Base-by-base conservation (phyloP, 2,797 vertebrate genomes). In the Nannoperca obscura region DNA sequence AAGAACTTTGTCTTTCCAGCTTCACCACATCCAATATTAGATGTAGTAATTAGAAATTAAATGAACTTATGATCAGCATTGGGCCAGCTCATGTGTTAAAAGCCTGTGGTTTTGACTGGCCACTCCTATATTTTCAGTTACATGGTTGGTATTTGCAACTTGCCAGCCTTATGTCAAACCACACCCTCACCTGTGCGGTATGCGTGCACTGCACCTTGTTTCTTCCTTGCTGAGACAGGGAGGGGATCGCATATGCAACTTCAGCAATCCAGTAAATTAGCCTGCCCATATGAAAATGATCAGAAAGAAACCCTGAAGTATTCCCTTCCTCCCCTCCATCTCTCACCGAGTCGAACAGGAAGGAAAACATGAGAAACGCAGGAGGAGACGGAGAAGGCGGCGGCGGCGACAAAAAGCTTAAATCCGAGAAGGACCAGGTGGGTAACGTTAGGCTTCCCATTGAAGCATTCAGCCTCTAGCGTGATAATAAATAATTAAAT, bases 341-440 rank as follows among this genome's bases (percentile, higher is more conserved):
- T 64, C 49, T 60, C 46, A 20, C 12, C 44, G 72, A 65, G 15
- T 15, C 24, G 11, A 55, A 32, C 60, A 30, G 17, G 46, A 59
- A 24, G 24, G 52, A 30, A 55, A 57, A 6, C 69, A 95, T 95
- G 94, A 83, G 27, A 54, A 75, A 88, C 60, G 42, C 84, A 3
- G 85, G 77, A 52, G 88, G 68, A 53, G 86, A 46, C 54, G 89
- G 46, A 50, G 81, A 42, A 17, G 82, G n/a, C 42, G 58, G 6
- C 42, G 58, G 6, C 52, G 83, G 74, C 17, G 79, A 72, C 36
- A 68, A 64, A 34, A 61, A 27, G 24, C 24, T 77, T 13, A 91
- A 89, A 82, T 71, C 86, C 5, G 94, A 93, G 62, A 94, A 91
- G 27, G 92, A 94, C 66, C 92, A 93, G 94, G 95, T 95, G 67